These are phyloP conservation scores for Rhynchomys soricoides DNA, from an alignment of 2,113 vertebrate species.

Conservation along the genomic window DNA sequence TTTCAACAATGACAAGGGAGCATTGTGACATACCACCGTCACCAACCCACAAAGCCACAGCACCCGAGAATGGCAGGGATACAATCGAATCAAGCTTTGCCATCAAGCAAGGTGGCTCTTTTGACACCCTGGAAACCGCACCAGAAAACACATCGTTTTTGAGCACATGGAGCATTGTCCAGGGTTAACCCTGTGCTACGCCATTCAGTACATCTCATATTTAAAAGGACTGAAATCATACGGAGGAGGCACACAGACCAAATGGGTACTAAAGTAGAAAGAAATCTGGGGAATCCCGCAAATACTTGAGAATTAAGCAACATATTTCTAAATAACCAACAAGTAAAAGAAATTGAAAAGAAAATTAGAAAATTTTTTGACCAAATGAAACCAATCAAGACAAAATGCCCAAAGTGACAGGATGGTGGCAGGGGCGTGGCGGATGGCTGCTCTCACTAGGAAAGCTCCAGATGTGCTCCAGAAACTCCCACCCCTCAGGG, in stretches of 20 bases:
- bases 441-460: neutral
- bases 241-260: neutral
- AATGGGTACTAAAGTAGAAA: neutral
- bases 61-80: neutral
- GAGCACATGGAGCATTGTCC: neutral
- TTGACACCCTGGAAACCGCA: neutral
- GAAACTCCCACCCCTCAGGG: neutral
- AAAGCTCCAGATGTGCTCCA: neutral
- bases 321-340: neutral
- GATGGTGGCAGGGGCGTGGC: neutral
- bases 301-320: neutral
- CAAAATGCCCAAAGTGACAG: neutral
- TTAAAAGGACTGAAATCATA: neutral
- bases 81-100: neutral
- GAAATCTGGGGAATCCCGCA: neutral
- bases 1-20: neutral
- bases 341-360: conserved; percentile 10
- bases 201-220: neutral
- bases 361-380: conserved; percentile 37
- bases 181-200: neutral
- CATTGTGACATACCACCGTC: neutral
- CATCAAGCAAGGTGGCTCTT: neutral
- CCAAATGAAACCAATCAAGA: neutral
- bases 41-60: no score
- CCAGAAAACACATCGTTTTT: neutral